phyloP scores from a whole-genome alignment of 2,113 vertebrate genomes.

The Cettia cetti region DNA sequence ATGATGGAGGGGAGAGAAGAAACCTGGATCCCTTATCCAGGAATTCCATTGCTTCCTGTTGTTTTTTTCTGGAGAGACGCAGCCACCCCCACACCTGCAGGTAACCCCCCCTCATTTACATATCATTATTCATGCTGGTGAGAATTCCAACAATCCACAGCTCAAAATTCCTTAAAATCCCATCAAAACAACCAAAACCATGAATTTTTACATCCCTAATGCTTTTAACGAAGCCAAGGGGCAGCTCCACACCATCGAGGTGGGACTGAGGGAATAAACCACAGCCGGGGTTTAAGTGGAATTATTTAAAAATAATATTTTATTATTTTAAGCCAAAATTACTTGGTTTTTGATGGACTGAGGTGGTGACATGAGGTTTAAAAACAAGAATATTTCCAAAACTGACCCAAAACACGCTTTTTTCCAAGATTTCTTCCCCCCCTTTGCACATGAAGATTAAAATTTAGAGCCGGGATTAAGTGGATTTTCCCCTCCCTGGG shows the following conservation, averaged over 20 bases:
- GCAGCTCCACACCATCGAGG: neutral
- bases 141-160: neutral
- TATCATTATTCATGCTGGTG: neutral
- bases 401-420: rapidly evolving
- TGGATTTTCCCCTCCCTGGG: neutral
- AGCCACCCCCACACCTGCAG: neutral
- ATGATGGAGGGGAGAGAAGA: rapidly evolving
- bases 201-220: neutral
- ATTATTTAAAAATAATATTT: neutral
- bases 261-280: neutral
- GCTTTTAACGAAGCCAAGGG: rapidly evolving
- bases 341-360: neutral
- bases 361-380: rapidly evolving
- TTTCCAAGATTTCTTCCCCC: neutral
- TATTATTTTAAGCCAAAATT: neutral
- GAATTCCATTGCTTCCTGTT: neutral
- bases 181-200: rapidly evolving
- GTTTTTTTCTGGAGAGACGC: neutral
- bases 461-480: neutral
- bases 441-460: neutral
- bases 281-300: neutral
- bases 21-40: neutral
- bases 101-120: neutral
- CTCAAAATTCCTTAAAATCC: neutral
- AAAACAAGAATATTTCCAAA: neutral